Evolutionary conservation across 2,113 vertebrate genomes (phyloP), one percentile per base, ranked within the genome.

Genomic region (Burhinus bistriatus): DNA sequence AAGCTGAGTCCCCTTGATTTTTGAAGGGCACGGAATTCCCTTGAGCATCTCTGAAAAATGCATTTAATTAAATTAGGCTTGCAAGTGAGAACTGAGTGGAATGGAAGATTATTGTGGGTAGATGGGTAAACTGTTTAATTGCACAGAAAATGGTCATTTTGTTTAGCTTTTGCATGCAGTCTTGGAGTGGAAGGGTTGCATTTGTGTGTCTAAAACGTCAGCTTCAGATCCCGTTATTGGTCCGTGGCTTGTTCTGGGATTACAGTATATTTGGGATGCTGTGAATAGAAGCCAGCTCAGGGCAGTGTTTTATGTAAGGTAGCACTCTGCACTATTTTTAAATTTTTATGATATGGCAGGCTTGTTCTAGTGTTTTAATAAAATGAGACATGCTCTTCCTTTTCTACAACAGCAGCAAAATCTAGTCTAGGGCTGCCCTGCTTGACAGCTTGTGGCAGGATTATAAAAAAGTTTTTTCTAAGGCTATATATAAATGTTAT

Each of bases 401-500:
- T 79, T 94, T 88, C 77, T 55, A 88, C 68, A 95, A 34, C 5
- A 3, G 76, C 95, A 94, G 88, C 88, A 96, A 86, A 95, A 96
- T 86, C 96, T 30, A 26, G 32, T 95, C 65, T 29, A 70, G 82
- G 81, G 78, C 91, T 95, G 90, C 82, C 87, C 95, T 95, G 78
- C 87, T 72, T 38, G 85, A 90, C 93, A 96, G 96, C 87, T 94
- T 95, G 85, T 80, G 84, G 78, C 78, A 92, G 92, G 95, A 96
- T 97, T 97, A 96, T 70, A 77, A 85, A 83, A 79, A 87, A 76
- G 81, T 97, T 97, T 91, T 83, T 95, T 95, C 82, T 95, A 66
- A 22, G 93, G 66, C 71, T 96, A 54, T 83, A 88, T 95, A 80
- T 95, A 93, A 97, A 94, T 90, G 62, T 49, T 80, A 26, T 32